Percentiles rank a stretch among this genome's conserved stretches.
Conservation (phyloP, 2,888 invertebrate genomes). For the Caenorhabditis sinica region DNA sequence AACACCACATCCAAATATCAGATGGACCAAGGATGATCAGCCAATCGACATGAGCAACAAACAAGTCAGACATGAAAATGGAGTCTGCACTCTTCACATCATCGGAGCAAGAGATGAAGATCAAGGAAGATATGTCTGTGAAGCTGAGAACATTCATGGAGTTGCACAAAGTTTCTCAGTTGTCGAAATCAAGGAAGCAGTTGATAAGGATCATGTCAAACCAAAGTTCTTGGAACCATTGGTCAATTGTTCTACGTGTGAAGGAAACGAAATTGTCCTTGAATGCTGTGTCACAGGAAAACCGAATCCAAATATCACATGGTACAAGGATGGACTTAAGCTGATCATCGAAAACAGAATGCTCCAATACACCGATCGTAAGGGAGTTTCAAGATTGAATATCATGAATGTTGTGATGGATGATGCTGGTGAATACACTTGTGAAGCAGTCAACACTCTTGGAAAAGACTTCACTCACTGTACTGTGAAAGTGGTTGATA, state of each 20-base stretch:
- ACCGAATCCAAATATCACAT: constrained; percentile 76
- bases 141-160: constrained; percentile 84
- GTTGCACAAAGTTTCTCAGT: constrained; percentile 67
- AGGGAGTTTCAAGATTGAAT: constrained; percentile 80
- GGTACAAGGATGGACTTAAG: constrained; percentile 83
- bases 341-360: constrained; percentile 81
- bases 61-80: constrained; percentile 85
- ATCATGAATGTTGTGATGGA: constrained; percentile 79
- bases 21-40: constrained; percentile 82
- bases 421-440: constrained; percentile 82
- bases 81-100: constrained; percentile 97
- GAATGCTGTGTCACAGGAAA: constrained; percentile 79
- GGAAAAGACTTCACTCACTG: constrained; percentile 83
- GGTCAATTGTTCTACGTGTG: constrained; percentile 77
- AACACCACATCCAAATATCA: constrained; percentile 79
- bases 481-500: constrained; percentile 78
- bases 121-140: constrained; percentile 95
- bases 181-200: constrained; percentile 72
- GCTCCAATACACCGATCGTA: constrained; percentile 82
- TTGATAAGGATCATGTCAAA: constrained; percentile 73
- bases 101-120: constrained; percentile 94
- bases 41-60: constrained; percentile 72
- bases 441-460: constrained; percentile 79
- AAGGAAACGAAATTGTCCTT: constrained; percentile 79
- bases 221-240: constrained; percentile 81